These are phyloP conservation scores for Leuciscus waleckii DNA, from an alignment of 2,797 vertebrate species.

Conservation along the genomic window DNA sequence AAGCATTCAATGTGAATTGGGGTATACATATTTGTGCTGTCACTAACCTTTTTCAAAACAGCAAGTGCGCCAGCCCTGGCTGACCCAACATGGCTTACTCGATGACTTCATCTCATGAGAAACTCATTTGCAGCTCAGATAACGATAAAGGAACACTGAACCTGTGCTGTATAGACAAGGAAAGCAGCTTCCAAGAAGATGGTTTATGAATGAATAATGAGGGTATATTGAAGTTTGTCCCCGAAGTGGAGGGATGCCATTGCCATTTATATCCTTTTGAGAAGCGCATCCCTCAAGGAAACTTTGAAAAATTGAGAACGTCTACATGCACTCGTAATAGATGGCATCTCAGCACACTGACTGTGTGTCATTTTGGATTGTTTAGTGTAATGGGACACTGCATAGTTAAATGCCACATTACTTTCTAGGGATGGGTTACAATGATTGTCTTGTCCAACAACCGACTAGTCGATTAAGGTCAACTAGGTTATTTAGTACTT, in stretches of 20 bases:
- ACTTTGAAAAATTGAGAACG: constrained; percentile 70
- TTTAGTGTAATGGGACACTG: not conserved
- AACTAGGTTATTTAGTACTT: not conserved
- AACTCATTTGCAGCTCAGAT: constrained; percentile 65
- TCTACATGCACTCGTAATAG: constrained; percentile 66
- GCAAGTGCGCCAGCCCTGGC: constrained; percentile 14
- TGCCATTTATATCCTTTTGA: constrained; percentile 53
- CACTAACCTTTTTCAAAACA: constrained; percentile 24
- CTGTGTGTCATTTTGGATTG: constrained; percentile 61
- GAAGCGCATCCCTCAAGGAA: constrained; percentile 65
- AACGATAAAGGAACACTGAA: constrained; percentile 74
- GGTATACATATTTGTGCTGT: constrained; percentile 15
- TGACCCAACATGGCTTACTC: constrained; percentile 23
- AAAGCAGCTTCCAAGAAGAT: constrained; percentile 74
- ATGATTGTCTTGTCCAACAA: constrained; percentile 11
- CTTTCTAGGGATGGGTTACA: not conserved
- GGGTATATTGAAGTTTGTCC: constrained; percentile 76
- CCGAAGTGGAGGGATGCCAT: constrained; percentile 76
- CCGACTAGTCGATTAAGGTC: not conserved
- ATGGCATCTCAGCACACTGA: constrained; percentile 67
- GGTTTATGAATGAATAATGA: constrained; percentile 83
- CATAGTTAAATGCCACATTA: not conserved
- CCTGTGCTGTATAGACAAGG: constrained; percentile 77
- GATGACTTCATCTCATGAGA: constrained; percentile 17
- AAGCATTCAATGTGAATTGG: constrained; percentile 16